Base-by-base conservation (phyloP, 2,888 invertebrate genomes). In the Dusona sp. region DNA sequence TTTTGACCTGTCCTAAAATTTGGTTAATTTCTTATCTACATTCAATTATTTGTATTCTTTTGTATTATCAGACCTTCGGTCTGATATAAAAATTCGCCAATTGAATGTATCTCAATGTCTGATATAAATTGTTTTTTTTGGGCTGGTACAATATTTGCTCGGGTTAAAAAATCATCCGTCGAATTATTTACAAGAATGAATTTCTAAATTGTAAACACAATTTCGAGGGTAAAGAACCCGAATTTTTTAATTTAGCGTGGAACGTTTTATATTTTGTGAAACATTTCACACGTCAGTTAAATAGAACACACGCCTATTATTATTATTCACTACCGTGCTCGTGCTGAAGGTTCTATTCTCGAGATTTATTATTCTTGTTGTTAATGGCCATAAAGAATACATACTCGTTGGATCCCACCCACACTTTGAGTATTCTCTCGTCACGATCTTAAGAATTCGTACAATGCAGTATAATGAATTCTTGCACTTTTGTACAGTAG, bases 401-500 rank as follows among this genome's bases (percentile, higher is more conserved):
- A 29, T 79, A 48, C 9, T 57, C 22, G 33, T 29, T 72, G 38
- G 70, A 70, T 36, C 19, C 16, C 38, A 61, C 48, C 54, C 38
- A 65, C 68, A 22, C 42, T 61, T 65, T 25, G 54, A 75, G 64
- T 64, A 65, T 54, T 83, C 48, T 74, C 64, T 61, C 48, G 29
- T 70, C 54, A 13, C 68, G 68, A 51, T 64, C 64, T 75, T 36
- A 70, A 25, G 25, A 67, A 51, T 45, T 22, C 54, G 48, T 67
- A 48, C 36, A 61, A 79, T 64, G 33, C 61, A 57, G 2, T 25
- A 22, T 36, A 45, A 68, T 19, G 67, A 57, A 3, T 57, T 45
- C 57, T 67, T 65, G 67, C 38, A 77, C 75, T 64, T 57, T 73
- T 73, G 70, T 83, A 83, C 75, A 79, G 54, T 77, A 80, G 70